A percentile compares a stretch with the other conserved stretches of the same genome.
phyloP scores from a whole-genome alignment of 2,797 vertebrate genomes.

The Chaunax sp. region DNA sequence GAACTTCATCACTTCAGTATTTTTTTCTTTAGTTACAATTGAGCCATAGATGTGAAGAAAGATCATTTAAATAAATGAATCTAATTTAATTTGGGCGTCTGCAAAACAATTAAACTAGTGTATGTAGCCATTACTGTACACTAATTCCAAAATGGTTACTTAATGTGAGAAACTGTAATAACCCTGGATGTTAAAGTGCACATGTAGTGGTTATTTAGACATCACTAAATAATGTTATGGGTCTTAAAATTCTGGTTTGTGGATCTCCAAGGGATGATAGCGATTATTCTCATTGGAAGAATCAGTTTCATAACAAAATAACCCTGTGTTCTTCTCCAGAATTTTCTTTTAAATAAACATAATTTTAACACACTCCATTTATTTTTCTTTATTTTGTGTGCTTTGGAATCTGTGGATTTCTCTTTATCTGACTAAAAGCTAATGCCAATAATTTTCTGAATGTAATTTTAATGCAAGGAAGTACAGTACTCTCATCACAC shows the following conservation, averaged over 20 bases:
- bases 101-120: neutral
- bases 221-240: conserved; percentile 10
- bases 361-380: conserved; percentile 58
- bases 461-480: neutral
- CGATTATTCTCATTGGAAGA: conserved; percentile 39
- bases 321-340: conserved; percentile 56
- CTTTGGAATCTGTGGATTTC: conserved; percentile 11
- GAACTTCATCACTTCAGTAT: conserved; percentile 20
- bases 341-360: conserved; percentile 74
- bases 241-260: conserved; percentile 23
- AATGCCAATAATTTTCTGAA: conserved; percentile 15
- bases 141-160: conserved; percentile 14
- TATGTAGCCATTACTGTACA: neutral
- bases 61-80: conserved; percentile 1
- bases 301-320: conserved; percentile 23
- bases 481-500: neutral
- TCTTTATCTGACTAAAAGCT: neutral
- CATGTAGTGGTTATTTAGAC: conserved; percentile 13
- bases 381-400: conserved; percentile 37
- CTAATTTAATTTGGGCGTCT: conserved; percentile 2
- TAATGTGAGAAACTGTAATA: conserved; percentile 22
- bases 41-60: conserved; percentile 19
- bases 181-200: neutral
- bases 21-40: conserved; percentile 17
- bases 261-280: conserved; percentile 49